phyloP scores from a whole-genome alignment of 2,888 invertebrate genomes.

The Malacosoma neustria region DNA sequence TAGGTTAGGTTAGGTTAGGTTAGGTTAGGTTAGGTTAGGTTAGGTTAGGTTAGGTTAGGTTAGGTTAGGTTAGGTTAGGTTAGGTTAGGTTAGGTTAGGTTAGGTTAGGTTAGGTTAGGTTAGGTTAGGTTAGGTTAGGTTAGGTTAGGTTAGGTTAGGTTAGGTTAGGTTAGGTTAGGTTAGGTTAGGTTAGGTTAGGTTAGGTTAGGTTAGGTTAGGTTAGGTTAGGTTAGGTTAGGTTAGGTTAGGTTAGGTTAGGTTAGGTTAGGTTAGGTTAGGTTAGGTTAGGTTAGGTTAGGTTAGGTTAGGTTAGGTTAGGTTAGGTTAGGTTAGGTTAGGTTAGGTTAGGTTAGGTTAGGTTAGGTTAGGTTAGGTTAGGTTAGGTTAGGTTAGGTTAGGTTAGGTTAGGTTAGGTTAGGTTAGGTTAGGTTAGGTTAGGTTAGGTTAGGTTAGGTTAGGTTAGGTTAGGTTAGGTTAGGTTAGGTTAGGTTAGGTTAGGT shows the following conservation, averaged over 20 bases:
- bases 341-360: conserved; percentile 14
- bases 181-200: no score
- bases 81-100: no score
- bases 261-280: conserved; percentile 12
- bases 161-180: background rate
- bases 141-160: conserved; percentile 1
- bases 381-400: conserved; percentile 15
- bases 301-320: conserved; percentile 12
- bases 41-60: conserved; percentile 1
- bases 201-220: no score
- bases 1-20: conserved; percentile 5
- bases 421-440: conserved; percentile 13
- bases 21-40: conserved; percentile 1
- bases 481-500: conserved; percentile 13
- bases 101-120: no score
- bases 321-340: conserved; percentile 13
- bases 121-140: no score
- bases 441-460: conserved; percentile 14
- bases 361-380: conserved; percentile 12
- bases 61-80: no score
- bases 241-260: background rate
- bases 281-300: conserved; percentile 15
- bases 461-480: conserved; percentile 12
- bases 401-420: conserved; percentile 13
- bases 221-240: no score